A percentile compares a stretch with the other conserved stretches of the same genome.
phyloP scores from a whole-genome alignment of 2,797 vertebrate species.

The Acrossocheilus fasciatus region DNA sequence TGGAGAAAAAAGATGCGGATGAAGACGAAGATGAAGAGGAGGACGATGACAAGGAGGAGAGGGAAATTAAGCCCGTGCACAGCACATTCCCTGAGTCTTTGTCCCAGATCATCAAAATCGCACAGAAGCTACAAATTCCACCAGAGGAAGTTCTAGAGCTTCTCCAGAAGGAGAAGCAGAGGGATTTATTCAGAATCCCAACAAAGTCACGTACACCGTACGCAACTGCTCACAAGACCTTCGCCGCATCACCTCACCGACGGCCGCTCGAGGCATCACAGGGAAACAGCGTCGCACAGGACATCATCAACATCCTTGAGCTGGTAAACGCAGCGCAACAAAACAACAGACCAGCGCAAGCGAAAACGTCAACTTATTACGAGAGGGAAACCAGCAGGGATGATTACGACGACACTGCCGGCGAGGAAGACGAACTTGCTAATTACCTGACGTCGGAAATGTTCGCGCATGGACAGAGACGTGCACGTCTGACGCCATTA shows the following conservation, averaged over 20 bases:
- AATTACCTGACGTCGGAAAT: slow-evolving; percentile 86
- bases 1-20: slow-evolving; percentile 52
- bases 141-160: slow-evolving; percentile 91
- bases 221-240: slow-evolving; percentile 71
- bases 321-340: slow-evolving; percentile 75
- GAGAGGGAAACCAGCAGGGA: slow-evolving; percentile 73
- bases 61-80: slow-evolving; percentile 65
- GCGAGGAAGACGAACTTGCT: slow-evolving; percentile 84
- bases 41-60: slow-evolving; percentile 75
- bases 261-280: slow-evolving; percentile 67
- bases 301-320: slow-evolving; percentile 88
- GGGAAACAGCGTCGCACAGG: slow-evolving; percentile 79
- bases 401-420: slow-evolving; percentile 80
- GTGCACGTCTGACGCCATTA: slow-evolving; percentile 53
- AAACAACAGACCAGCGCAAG: slow-evolving; percentile 76
- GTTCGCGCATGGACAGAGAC: slow-evolving; percentile 81
- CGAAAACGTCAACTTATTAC: slow-evolving; percentile 75
- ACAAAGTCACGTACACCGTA: slow-evolving; percentile 62
- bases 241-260: slow-evolving; percentile 63
- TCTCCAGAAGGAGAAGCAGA: slow-evolving; percentile 78
- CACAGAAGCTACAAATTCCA: slow-evolving; percentile 91
- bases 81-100: slow-evolving; percentile 83
- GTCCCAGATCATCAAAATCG: slow-evolving; percentile 89
- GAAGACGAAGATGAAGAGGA: slow-evolving; percentile 72
- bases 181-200: slow-evolving; percentile 70